phyloP scores from a whole-genome alignment of 2,113 vertebrate species.

The Ramphastos sulfuratus region DNA sequence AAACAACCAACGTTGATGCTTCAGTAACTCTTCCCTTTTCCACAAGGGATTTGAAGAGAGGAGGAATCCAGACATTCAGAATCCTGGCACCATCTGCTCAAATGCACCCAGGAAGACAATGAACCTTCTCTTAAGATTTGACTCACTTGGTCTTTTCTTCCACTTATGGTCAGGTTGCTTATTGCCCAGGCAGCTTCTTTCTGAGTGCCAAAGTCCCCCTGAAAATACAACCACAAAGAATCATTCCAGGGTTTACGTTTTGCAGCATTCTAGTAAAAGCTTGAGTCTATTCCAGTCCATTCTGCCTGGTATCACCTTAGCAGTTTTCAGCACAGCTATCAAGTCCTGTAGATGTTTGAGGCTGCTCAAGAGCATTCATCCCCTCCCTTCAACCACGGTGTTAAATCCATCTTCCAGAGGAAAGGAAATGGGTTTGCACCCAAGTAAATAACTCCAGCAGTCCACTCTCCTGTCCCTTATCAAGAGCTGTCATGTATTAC shows the following conservation, averaged over 20 bases:
- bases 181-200: slow-evolving; percentile 99
- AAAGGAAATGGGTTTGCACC: neutral
- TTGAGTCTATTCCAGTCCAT: neutral
- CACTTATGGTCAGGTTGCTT: slow-evolving; percentile 99
- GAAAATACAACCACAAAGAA: neutral
- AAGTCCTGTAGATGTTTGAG: neutral
- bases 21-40: too few relatives aligned
- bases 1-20: neutral
- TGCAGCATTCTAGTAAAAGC: neutral
- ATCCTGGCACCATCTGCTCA: neutral
- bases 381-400: neutral
- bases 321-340: neutral
- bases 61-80: neutral
- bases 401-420: fast-evolving
- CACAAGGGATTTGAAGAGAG: too few relatives aligned
- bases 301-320: fast-evolving
- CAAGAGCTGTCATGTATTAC: neutral
- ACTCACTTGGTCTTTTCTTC: slow-evolving; percentile 96
- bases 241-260: fast-evolving
- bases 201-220: slow-evolving; percentile 99
- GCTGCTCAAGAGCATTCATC: neutral
- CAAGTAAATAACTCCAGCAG: neutral
- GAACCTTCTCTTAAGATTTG: neutral
- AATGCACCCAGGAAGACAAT: neutral
- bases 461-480: neutral